Evolutionary conservation across 2,888 invertebrate genomes (phyloP), one percentile per base, ranked within the genome.

Genomic region (Sesia bembeciformis): DNA sequence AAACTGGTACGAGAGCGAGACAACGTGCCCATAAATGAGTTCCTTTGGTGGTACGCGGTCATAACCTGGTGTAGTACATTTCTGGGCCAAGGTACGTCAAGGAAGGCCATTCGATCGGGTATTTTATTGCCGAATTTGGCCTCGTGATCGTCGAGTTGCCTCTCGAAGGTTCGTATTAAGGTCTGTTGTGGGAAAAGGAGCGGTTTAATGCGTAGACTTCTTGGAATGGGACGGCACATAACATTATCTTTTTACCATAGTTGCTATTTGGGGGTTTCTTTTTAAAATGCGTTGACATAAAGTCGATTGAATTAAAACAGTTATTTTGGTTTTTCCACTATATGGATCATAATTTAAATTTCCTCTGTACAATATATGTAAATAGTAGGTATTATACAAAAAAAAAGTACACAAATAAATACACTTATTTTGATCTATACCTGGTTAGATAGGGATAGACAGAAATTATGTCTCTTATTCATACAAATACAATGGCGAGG

Each of bases 1-100:
- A 92, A 71, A 40, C 91, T 90, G 0, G 92, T 92, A 8, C 91
- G 79, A 0, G 92, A 92, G 0, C 92, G 73, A 0, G 91, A 89
- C 50, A 92, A 65, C 4, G 90, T 87, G 5, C 91, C 91, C 5
- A 92, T 87, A 63, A 92, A 90, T 5, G 85, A 81, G 5, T 68
- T 83, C 2, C 88, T 54, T 53, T 87, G 87, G 1, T 89, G 81
- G 65, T 86, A 81, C 0, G 79, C 74, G 55, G 70, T 68, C 0
- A 90, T 64, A 0, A 88, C 76, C 55, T 86, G 87, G 7, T 87
- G 88, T 0, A 90, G 62, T 0, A 87, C 89, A 61, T 90, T 90
- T 58, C 78, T 74, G 0, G 90, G 90, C 86, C 85, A 90, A 0
- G 88, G 84, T 0, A 65, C 81, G 62, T 84, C 81, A 0, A 88